Evolutionary conservation across 1,140 invertebrate genomes (phyloP).

Genomic region (Caenorhabditis brenneri): DNA sequence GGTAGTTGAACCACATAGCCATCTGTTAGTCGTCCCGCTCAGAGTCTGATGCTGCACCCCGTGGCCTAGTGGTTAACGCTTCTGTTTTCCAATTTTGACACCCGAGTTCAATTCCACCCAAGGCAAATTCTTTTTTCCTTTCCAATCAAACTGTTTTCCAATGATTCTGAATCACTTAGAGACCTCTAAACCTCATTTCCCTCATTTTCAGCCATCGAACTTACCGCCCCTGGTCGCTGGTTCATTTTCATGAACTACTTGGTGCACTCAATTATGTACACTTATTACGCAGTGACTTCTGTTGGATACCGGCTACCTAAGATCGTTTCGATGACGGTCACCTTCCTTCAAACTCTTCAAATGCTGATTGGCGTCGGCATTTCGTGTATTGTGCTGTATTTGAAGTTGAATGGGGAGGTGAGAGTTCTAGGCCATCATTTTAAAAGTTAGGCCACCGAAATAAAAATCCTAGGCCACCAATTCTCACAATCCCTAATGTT

Average conservation of each 20-base stretch:
- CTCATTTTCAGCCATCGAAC: conserved; percentile 53
- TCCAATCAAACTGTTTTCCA: too few relatives aligned
- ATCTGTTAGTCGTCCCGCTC: too few relatives aligned
- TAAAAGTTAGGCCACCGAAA: too few relatives aligned
- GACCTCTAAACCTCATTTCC: too few relatives aligned
- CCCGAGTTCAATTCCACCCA: too few relatives aligned
- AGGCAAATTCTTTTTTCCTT: too few relatives aligned
- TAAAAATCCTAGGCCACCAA: too few relatives aligned
- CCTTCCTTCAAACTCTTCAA: conserved; percentile 85
- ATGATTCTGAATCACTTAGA: too few relatives aligned
- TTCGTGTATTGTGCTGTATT: conserved; percentile 76
- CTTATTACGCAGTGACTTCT: conserved; percentile 88
- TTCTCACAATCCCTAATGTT: conserved; percentile 73
- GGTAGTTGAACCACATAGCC: too few relatives aligned
- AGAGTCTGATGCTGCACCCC: too few relatives aligned
- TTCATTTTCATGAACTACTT: conserved; percentile 97
- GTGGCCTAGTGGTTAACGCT: too few relatives aligned
- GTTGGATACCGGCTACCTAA: conserved; percentile 83
- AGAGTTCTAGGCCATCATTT: conserved; percentile 72
- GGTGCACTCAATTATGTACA: conserved; percentile 96
- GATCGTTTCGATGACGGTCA: conserved; percentile 86
- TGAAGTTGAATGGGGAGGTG: conserved; percentile 64
- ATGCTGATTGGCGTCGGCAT: conserved; percentile 95
- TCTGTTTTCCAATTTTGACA: too few relatives aligned
- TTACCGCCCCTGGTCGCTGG: conserved; percentile 81